Evolutionary conservation across 2,888 invertebrate species (phyloP).

Genomic region (Thalpophila matura): DNA sequence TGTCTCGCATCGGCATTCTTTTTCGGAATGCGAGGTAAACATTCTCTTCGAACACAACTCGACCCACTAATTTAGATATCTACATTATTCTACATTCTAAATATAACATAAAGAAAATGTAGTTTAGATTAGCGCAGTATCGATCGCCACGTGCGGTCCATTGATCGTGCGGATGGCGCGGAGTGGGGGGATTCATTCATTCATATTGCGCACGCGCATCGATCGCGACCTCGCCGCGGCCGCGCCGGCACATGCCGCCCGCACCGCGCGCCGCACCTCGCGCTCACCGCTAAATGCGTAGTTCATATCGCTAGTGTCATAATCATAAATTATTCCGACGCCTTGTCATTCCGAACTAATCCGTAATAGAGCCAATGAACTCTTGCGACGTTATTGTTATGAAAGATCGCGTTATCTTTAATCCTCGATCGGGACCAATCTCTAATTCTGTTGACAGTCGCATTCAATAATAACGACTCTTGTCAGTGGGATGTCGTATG

Average conservation of each 20-base stretch:
- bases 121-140: conserved; percentile 73
- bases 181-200: conserved; percentile 84
- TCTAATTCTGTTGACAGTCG: conserved; percentile 70
- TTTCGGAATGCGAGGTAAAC: conserved; percentile 25
- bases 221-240: conserved; percentile 73
- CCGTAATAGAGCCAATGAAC: conserved; percentile 75
- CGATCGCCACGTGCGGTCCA: conserved; percentile 85
- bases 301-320: conserved; percentile 74
- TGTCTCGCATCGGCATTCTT: conserved; percentile 31
- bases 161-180: conserved; percentile 77
- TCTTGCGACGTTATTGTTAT: conserved; percentile 71
- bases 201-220: conserved; percentile 82
- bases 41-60: conserved; percentile 19
- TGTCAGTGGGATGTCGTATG: conserved; percentile 73
- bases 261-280: conserved; percentile 58
- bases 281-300: conserved; percentile 72
- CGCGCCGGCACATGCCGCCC: conserved; percentile 63
- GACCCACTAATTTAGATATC: conserved; percentile 43
- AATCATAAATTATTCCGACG: conserved; percentile 76
- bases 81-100: too few species aligned
- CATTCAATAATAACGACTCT: conserved; percentile 69
- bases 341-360: conserved; percentile 67
- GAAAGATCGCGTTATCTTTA: conserved; percentile 67
- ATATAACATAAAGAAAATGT: conserved; percentile 46
- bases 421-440: conserved; percentile 69